phyloP scores from a whole-genome alignment of 2,797 vertebrate genomes.

The Galago senegalensis region DNA sequence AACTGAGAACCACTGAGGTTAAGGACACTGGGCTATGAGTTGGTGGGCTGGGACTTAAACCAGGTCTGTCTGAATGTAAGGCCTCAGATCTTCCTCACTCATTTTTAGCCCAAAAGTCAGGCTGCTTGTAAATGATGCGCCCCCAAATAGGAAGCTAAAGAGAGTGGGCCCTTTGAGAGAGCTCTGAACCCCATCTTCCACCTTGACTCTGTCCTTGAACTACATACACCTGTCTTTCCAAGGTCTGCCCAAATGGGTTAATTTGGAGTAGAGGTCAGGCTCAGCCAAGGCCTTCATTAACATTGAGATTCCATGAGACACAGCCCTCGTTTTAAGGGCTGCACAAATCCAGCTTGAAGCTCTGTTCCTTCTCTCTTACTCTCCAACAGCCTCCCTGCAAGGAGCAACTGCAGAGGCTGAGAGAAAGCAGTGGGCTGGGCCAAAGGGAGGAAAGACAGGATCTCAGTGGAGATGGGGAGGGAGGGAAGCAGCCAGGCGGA shows the following conservation, averaged over 20 bases:
- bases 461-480: neutral
- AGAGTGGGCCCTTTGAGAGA: neutral
- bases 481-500: conserved; percentile 15
- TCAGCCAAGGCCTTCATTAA: neutral
- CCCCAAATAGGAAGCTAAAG: neutral
- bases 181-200: neutral
- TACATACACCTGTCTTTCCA: neutral
- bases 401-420: neutral
- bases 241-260: neutral
- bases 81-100: neutral
- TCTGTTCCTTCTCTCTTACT: neutral
- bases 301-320: neutral
- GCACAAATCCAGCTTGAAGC: neutral
- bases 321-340: neutral
- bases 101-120: neutral
- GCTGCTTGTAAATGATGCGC: neutral
- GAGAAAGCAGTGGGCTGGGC: neutral
- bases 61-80: neutral
- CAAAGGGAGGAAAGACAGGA: neutral
- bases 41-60: neutral
- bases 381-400: neutral
- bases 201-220: neutral
- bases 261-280: neutral
- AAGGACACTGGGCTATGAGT: neutral
- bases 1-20: neutral